phyloP scores from a whole-genome alignment of 2,113 vertebrate genomes.

The Antechinus stuartii region DNA sequence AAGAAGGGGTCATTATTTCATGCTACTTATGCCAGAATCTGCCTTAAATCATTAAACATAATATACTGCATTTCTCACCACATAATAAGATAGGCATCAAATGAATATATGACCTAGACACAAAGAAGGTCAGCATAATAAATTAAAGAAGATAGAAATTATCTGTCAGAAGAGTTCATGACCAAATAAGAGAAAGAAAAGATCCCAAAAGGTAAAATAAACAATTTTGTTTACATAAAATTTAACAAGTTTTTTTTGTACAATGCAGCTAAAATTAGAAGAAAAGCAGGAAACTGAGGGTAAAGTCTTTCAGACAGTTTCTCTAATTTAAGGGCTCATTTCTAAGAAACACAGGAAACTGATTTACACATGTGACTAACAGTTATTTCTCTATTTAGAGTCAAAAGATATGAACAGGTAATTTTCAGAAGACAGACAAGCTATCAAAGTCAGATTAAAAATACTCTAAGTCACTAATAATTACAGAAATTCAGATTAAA shows the following conservation, averaged over 20 bases:
- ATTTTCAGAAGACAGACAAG: neutral
- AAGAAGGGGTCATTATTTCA: neutral
- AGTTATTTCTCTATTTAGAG: neutral
- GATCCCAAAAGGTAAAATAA: neutral
- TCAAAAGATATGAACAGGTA: neutral
- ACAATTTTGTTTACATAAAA: neutral
- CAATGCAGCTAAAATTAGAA: neutral
- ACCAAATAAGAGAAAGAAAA: neutral
- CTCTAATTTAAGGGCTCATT: neutral
- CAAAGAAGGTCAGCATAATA: neutral
- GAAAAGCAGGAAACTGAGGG: neutral
- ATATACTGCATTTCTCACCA: neutral
- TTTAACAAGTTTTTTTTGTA: neutral
- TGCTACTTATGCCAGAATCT: neutral
- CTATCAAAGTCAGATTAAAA: neutral
- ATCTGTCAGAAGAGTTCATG: neutral
- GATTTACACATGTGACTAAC: neutral
- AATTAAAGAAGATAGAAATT: neutral
- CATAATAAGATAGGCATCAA: neutral
- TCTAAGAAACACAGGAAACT: neutral
- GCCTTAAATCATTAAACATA: neutral
- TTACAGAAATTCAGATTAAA: neutral
- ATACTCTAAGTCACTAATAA: neutral
- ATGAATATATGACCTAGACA: neutral
- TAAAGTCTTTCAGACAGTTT: neutral